A percentile compares a stretch with the other conserved stretches of the same genome.
phyloP scores from a whole-genome alignment of 2,797 vertebrate genomes.

The Peromyscus melanophrys region DNA sequence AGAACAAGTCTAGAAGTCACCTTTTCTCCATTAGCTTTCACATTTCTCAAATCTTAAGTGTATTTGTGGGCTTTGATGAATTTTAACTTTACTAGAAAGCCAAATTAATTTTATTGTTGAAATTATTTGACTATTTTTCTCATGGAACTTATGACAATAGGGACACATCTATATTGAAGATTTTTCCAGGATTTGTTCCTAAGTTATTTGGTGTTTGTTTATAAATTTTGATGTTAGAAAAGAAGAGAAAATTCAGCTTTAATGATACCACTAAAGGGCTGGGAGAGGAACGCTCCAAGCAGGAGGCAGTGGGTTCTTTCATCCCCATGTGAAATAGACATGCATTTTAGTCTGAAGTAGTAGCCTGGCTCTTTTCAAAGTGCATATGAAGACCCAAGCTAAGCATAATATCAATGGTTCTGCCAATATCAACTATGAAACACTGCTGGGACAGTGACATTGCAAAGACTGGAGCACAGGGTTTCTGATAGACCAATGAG shows the following conservation, averaged over 20 bases:
- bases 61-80: not conserved
- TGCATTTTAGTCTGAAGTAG: not conserved
- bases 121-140: not conserved
- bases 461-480: not conserved
- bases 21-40: not conserved
- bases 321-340: not conserved
- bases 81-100: constrained; percentile 19
- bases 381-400: not conserved
- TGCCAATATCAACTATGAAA: constrained; percentile 17
- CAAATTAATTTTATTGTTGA: not conserved
- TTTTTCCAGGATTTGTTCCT: not conserved
- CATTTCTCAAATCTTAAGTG: constrained; percentile 14
- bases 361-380: constrained; percentile 31
- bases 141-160: not conserved
- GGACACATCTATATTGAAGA: not conserved
- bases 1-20: not conserved
- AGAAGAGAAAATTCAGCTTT: not conserved
- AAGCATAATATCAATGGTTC: not conserved
- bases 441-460: not conserved
- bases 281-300: too few species aligned
- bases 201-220: constrained; percentile 9
- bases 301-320: not conserved
- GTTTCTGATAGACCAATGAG: not conserved
- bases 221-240: not conserved
- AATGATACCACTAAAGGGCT: not conserved